Evolutionary conservation across 2,797 vertebrate species (phyloP), one percentile per base, ranked within the genome.

Genomic region (Semaprochilodus insignis): DNA sequence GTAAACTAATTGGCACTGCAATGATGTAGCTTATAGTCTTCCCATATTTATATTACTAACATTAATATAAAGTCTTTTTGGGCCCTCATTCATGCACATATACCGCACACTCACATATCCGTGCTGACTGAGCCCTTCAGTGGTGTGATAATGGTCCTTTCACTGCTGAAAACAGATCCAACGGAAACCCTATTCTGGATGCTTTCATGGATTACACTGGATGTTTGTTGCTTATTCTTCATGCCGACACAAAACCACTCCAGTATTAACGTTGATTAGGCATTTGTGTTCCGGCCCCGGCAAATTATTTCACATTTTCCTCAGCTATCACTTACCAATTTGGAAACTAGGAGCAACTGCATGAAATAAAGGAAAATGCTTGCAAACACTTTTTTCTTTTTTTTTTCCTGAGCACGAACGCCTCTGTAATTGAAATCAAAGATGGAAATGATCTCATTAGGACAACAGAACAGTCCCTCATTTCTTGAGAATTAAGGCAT

Each of bases 311-410:
- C 66, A n/a, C 62, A 60, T 82, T 85, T 55, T 85, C 34, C 73
- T 79, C 59, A 15, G 54, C n/a, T 3, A 59, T 83, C 81, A 72
- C n/a, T 69, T 78, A 77, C 82, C 48, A 77, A 86, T 83, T 86
- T 89, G 87, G 90, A 92, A 89, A 87, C 84, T 90, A 88, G 88
- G 88, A 88, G 88, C 84, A 78, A 88, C 91, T 90, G 88, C 84
- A 89, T 85, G 81, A 90, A 91, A 90, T 87, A 92, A 89, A 89
- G 87, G 89, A 91, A 93, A 91, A 91, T 85, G 88, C 90, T 90
- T 90, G 90, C 88, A 92, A 92, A 90, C 91, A 67, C 89, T 91
- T 92, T 89, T 34, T 27, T 72, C 72, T 70, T 44, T 36, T 11
- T 21, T 48, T 14, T 14, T 11, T 23, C 2, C 21, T 23, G 2